Evolutionary conservation across 2,797 vertebrate species (phyloP).

Genomic region (Rhodeus uyekii): DNA sequence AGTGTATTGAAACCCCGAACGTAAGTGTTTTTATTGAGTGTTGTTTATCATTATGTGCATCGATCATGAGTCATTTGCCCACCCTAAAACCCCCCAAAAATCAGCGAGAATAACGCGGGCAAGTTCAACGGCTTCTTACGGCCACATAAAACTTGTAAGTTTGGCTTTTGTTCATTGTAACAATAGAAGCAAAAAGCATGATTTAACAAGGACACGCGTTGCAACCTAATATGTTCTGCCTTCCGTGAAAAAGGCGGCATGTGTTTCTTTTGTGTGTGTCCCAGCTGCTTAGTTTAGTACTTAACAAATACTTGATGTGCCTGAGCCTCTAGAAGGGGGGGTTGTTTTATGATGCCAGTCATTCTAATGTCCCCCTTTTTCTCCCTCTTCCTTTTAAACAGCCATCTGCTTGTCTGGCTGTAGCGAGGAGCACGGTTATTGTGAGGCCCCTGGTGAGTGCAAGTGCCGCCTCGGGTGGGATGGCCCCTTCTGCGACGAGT

Average conservation of each 20-base stretch:
- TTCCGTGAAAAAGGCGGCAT: slow-evolving; percentile 78
- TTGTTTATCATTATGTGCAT: background rate
- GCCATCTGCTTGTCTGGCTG: slow-evolving; percentile 83
- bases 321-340: slow-evolving; percentile 52
- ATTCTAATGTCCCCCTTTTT: slow-evolving; percentile 60
- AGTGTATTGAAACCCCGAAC: slow-evolving; percentile 60
- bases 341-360: slow-evolving; percentile 60
- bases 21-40: slow-evolving; percentile 67
- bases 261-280: slow-evolving; percentile 77
- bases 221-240: slow-evolving; percentile 71
- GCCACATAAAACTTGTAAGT: slow-evolving; percentile 55
- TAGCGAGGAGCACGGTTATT: slow-evolving; percentile 79
- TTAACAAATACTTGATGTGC: slow-evolving; percentile 75
- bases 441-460: slow-evolving; percentile 81
- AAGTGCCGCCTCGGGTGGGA: slow-evolving; percentile 85
- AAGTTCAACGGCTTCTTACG: slow-evolving; percentile 35
- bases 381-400: slow-evolving; percentile 68
- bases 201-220: slow-evolving; percentile 71
- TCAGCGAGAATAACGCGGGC: background rate
- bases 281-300: slow-evolving; percentile 73
- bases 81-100: too few species aligned
- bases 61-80: too few species aligned
- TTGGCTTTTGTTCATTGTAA: slow-evolving; percentile 71
- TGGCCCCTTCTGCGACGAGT: slow-evolving; percentile 81
- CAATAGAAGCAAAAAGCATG: slow-evolving; percentile 64